Evolutionary conservation across 1,140 invertebrate genomes (phyloP), one percentile per base, ranked within the genome.

Genomic region (Micrasema longulum): DNA sequence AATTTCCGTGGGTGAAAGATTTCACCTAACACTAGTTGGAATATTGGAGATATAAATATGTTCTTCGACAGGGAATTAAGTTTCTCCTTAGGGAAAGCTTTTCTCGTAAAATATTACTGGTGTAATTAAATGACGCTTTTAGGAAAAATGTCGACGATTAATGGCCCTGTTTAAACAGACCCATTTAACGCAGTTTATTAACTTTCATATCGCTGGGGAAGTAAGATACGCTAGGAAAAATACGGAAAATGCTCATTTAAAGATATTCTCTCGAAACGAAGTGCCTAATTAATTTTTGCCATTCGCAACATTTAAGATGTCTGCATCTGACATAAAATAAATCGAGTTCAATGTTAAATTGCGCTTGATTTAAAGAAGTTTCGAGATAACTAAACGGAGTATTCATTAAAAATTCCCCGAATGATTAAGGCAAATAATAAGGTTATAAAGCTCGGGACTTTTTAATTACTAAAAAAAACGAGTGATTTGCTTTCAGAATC

Each of bases 151-250:
- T 22, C 55, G n/a, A 60, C 35, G 55, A 60, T 60, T 60, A 60
- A 60, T 60, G 35, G 14, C 36, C 35, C 55, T 38, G 35, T 38
- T 38, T 38, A 60, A 60, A 20, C 36, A 38, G 35, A 41, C 10
- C 36, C 26, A 31, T 31, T 60, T 60, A 41, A 41, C 55, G 22
- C 22, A 60, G 35, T 60, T 60, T 60, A 60, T 60, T 60, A 60
- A 38, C 55, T 60, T 36, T 60, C 55, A 60, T 60, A 60, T 60
- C 55, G 55, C 22, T 35, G 55, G 26, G 55, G 55, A 41, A 60
- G 38, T 60, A 20, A 41, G 55, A 60, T 60, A 60, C 36, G 14
- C 55, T 18, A 11, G 35, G n/a, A 41, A 60, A 60, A 60, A 16
- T 18, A 23, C 35, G 55, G 31, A 23, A 60, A 26, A 53, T 22